A percentile compares a stretch with the other conserved stretches of the same genome.
Evolutionary conservation across 2,888 invertebrate species (phyloP).

Genomic region (Julus scandinavius): DNA sequence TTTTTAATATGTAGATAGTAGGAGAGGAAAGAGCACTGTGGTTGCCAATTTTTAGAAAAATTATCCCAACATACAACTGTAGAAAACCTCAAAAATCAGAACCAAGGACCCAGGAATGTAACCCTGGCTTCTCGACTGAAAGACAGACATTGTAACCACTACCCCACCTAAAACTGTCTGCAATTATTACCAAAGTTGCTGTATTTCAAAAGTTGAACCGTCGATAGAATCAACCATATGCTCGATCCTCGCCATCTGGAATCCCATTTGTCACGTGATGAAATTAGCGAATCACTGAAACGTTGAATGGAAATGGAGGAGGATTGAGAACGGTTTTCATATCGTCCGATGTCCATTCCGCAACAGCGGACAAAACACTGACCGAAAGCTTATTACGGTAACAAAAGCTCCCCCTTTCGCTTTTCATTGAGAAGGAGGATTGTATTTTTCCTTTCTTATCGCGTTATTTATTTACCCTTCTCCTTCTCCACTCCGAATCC

Average conservation of each 20-base stretch:
- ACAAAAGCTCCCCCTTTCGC: not conserved
- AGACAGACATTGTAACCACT: too few relatives aligned
- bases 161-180: too few relatives aligned
- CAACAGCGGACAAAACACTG: slow-evolving; percentile 2
- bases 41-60: too few relatives aligned
- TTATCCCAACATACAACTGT: too few relatives aligned
- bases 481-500: not conserved
- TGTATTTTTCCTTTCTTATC: not conserved
- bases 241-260: not conserved
- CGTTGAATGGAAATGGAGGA: not conserved
- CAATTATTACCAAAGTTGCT: too few relatives aligned
- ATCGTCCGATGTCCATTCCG: slow-evolving; percentile 11
- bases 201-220: too few relatives aligned
- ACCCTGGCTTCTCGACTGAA: too few relatives aligned
- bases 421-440: not conserved
- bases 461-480: not conserved
- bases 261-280: not conserved
- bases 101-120: too few relatives aligned
- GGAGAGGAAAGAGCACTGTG: too few relatives aligned
- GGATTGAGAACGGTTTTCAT: not conserved
- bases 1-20: too few relatives aligned
- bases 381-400: not conserved
- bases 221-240: too few relatives aligned
- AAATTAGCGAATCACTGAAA: not conserved
- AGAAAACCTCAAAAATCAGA: too few relatives aligned